A percentile compares a stretch with the other conserved stretches of the same genome.
These are phyloP conservation scores for Haliclystus octoradiatus DNA, from an alignment of 30 jellyfish, hydroid and myxozoan species.

Conservation along the genomic window DNA sequence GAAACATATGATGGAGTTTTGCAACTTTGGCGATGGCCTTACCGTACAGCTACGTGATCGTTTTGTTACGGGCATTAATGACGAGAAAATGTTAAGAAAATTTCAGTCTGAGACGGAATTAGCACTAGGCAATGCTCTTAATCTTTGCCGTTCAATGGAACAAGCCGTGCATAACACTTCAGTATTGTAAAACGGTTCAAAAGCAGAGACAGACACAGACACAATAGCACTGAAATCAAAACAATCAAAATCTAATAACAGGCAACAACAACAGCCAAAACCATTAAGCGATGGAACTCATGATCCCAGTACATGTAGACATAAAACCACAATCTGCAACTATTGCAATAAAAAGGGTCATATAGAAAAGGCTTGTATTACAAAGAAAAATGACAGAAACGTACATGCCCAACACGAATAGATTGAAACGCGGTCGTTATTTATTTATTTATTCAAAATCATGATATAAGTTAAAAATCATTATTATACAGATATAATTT, in stretches of 20 bases:
- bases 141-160: neutral
- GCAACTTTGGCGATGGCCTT: slow-evolving; percentile 10
- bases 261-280: no score
- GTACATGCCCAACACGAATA: no score
- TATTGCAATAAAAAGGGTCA: neutral
- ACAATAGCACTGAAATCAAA: no score
- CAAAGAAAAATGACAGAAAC: no score
- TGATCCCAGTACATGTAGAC: no score
- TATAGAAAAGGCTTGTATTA: neutral
- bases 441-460: no score
- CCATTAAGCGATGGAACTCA: no score
- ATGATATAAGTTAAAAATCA: no score
- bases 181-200: neutral
- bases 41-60: slow-evolving; percentile 16
- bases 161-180: neutral
- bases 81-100: slow-evolving; percentile 17
- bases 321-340: neutral
- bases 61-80: slow-evolving; percentile 21
- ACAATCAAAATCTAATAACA: no score
- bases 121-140: neutral
- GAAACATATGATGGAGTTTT: slow-evolving; percentile 2
- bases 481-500: no score
- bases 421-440: no score
- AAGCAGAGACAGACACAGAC: neutral
- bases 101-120: slow-evolving; percentile 18